A percentile compares a stretch with the other conserved stretches of the same genome.
Evolutionary conservation across 1,140 invertebrate species (phyloP).

Genomic region (Caligus rogercresseyi): DNA sequence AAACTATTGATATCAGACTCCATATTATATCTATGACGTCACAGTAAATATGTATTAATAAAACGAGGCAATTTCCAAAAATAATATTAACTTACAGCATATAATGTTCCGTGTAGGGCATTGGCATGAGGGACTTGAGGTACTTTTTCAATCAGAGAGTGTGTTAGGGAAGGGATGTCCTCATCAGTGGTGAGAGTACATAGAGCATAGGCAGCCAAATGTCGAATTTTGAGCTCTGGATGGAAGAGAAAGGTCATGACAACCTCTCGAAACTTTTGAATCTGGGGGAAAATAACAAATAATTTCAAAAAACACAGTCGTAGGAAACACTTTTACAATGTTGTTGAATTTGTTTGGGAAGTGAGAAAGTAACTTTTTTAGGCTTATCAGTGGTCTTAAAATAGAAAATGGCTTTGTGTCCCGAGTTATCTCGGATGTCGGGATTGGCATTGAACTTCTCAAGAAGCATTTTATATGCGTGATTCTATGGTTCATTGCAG

Average conservation of each 20-base stretch:
- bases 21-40: no score
- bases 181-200: neutral
- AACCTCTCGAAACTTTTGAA: neutral
- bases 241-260: neutral
- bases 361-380: neutral
- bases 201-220: neutral
- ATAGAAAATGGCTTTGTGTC: neutral
- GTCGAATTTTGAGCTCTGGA: neutral
- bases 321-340: neutral
- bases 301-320: neutral
- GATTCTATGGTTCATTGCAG: neutral
- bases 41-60: neutral
- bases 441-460: neutral
- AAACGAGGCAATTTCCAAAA: no score
- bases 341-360: neutral
- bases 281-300: neutral
- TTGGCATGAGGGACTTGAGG: constrained; percentile 30
- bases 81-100: constrained; percentile 3
- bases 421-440: neutral
- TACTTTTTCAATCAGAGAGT: constrained; percentile 28
- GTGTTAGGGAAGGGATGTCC: neutral
- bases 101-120: constrained; percentile 21
- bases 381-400: neutral
- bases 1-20: no score
- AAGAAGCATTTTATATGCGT: neutral